Base-by-base conservation (phyloP, 1,140 invertebrate genomes). In the Batillaria attramentaria region DNA sequence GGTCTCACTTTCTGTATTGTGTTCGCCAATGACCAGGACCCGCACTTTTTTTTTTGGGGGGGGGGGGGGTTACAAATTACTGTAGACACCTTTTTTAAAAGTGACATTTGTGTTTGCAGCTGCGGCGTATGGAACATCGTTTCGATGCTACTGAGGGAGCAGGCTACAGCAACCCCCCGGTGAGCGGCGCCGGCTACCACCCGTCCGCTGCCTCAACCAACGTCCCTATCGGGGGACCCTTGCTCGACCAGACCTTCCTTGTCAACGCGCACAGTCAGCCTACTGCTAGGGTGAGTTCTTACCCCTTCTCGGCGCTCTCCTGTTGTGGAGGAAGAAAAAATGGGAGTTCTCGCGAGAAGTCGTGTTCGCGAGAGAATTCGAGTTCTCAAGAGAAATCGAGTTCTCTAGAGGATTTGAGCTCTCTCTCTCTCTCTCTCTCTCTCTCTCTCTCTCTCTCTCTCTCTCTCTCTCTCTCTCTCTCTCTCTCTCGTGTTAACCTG, bases 71-170 rank as follows among this genome's bases (percentile, higher is more conserved):
- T 20, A n/a, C 18, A 54, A 54, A 54, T 54, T 54, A n/a, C n/a
- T 54, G n/a, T 20, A 20, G 2, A 1, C 18, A 54, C 18, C n/a
- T 54, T 65, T 18, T 65, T 0, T 65, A 33, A 65, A 65, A 28
- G 20, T 33, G 16, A 35, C 42, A 8, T n/a, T 39, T 70, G 68
- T 42, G 68, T 70, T 24, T 42, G 41, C 39, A 70, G 68, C 37
- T 70, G 68, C 37, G 68, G 13, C 68, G 68, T 41, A 70, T 70
- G 68, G 68, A 70, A 41, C 68, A 70, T 28, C 68, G 68, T 20
- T 16, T 70, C 3, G 68, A 41, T 24, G 68, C 39, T 20, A 24
- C 41, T 16, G 31, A n/a, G n/a, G 39, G 24, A 70, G 68, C 57
- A 41, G 35, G 31, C 42, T 8, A 39, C 31, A 1, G 41, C 68